A percentile compares a stretch with the other conserved stretches of the same genome.
phyloP scores from a whole-genome alignment of 2,113 vertebrate species.

The Mixornis gularis region DNA sequence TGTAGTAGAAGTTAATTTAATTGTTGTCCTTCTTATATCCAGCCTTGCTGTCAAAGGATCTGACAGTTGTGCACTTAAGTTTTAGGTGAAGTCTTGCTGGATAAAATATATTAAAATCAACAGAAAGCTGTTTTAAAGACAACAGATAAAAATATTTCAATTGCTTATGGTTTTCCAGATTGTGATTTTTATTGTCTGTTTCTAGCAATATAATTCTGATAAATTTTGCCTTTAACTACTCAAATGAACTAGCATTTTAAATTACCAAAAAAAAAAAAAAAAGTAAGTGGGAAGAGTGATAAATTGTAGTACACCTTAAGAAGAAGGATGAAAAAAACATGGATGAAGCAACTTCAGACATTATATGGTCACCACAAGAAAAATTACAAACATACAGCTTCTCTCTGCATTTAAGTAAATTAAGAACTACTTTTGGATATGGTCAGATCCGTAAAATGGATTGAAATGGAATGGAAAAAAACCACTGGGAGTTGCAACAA shows the following conservation, averaged over 20 bases:
- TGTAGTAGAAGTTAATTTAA: background rate
- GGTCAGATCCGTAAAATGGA: background rate
- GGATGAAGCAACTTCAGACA: background rate
- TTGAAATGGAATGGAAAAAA: constrained; percentile 20
- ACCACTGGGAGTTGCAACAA: background rate
- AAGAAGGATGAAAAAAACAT: background rate
- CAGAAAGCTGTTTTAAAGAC: background rate
- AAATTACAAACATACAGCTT: background rate
- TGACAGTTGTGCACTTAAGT: background rate
- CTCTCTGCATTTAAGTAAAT: background rate
- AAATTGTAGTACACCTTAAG: background rate
- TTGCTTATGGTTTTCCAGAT: background rate
- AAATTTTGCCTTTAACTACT: background rate
- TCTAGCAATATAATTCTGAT: background rate
- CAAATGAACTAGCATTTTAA: background rate
- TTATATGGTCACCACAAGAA: background rate
- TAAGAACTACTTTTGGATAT: background rate
- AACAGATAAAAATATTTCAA: background rate
- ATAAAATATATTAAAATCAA: background rate
- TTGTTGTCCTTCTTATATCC: background rate
- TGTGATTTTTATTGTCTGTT: background rate
- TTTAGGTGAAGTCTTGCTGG: background rate
- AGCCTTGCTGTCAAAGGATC: background rate
- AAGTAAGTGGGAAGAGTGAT: background rate
- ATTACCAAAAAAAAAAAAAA: background rate